These are phyloP conservation scores for Zeus faber DNA, from an alignment of 2,113 vertebrate genomes.

Conservation along the genomic window DNA sequence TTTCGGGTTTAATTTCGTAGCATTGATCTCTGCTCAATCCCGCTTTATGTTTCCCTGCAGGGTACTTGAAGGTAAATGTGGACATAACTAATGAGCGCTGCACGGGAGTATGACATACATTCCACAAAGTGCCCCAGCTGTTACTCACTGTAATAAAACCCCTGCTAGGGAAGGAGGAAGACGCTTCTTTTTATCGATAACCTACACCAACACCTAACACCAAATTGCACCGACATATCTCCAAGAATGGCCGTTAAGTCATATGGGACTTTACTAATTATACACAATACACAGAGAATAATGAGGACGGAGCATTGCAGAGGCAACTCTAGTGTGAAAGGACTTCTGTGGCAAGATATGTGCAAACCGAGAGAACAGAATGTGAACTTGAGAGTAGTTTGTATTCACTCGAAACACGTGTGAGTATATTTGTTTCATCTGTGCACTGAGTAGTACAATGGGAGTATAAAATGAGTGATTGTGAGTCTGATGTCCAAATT, in stretches of 20 bases:
- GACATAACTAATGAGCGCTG: slow-evolving; percentile 4
- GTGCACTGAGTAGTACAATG: no score
- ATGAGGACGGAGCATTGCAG: not conserved
- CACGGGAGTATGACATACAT: not conserved
- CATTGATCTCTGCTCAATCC: slow-evolving; percentile 8
- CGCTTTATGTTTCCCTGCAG: slow-evolving; percentile 20
- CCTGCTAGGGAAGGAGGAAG: not conserved
- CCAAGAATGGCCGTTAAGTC: not conserved
- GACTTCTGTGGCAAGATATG: not conserved
- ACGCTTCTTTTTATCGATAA: not conserved
- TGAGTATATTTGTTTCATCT: no score
- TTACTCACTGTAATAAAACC: not conserved
- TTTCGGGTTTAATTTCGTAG: slow-evolving; percentile 18
- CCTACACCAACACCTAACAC: no score
- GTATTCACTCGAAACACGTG: no score
- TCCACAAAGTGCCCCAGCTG: not conserved
- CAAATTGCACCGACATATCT: not conserved
- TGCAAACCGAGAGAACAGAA: no score
- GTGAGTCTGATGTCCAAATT: no score
- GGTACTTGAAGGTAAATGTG: slow-evolving; percentile 2
- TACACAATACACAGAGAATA: not conserved
- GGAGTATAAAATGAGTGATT: no score
- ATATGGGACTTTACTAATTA: not conserved
- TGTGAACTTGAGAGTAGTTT: no score
- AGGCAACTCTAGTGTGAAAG: no score